Conservation (phyloP, 2,113 vertebrate species). For the Trichomycterus rosablanca region DNA sequence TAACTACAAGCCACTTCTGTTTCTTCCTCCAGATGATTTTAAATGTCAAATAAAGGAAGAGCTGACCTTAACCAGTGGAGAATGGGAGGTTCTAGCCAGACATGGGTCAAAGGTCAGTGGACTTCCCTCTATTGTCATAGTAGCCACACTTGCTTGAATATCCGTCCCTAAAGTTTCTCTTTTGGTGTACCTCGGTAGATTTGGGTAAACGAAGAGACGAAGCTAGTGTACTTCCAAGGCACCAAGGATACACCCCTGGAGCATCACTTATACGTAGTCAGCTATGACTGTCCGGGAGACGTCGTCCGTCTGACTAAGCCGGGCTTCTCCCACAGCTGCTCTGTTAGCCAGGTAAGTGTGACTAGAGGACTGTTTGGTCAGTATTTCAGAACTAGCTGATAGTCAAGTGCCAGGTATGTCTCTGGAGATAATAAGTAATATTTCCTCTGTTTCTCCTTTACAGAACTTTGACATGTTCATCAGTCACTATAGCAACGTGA, state of each 20-base stretch:
- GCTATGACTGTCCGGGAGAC: slow-evolving; percentile 80
- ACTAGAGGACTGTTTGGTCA: not conserved
- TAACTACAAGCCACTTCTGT: not conserved
- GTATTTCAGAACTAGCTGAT: not conserved
- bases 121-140: too few species aligned
- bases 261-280: slow-evolving; percentile 91
- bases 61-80: slow-evolving; percentile 81
- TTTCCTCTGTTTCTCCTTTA: not conserved
- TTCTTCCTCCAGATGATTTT: slow-evolving; percentile 76
- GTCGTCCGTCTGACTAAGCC: slow-evolving; percentile 85
- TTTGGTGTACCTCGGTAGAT: slow-evolving; percentile 64
- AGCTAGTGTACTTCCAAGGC: slow-evolving; percentile 92
- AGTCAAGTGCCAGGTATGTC: too few species aligned
- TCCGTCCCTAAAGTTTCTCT: too few species aligned
- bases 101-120: slow-evolving; percentile 86
- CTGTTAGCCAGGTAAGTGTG: slow-evolving; percentile 83
- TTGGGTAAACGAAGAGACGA: slow-evolving; percentile 90
- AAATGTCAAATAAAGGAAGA: slow-evolving; percentile 88
- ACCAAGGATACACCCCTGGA: slow-evolving; percentile 91
- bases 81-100: slow-evolving; percentile 91
- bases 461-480: slow-evolving; percentile 97
- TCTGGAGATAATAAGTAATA: not conserved
- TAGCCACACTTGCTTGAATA: too few species aligned
- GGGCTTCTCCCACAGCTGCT: slow-evolving; percentile 94
- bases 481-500: slow-evolving; percentile 95